Base-by-base conservation (phyloP, 2,797 vertebrate genomes). In the Enteromius trimaculatus region DNA sequence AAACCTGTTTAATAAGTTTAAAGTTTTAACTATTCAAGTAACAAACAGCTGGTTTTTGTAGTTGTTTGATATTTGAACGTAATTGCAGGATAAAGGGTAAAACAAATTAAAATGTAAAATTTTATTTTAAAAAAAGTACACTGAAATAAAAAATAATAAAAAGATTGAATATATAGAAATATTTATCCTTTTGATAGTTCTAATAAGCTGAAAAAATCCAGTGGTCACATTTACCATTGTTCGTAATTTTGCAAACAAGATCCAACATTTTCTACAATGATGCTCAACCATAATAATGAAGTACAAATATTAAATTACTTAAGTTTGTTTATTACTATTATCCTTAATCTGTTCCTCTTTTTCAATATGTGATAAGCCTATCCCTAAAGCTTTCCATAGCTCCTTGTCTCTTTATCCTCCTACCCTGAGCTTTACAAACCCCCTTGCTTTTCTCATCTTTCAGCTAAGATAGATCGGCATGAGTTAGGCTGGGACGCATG, bases 401-500 rank as follows among this genome's bases (percentile, higher is more conserved):
- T 71, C 79, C 44, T 64, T 34, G 26, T 58, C 34, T 49, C 34
- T 58, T 84, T 72, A 79, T 78, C 31, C 77, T 34, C n/a, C 49
- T 31, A 72, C 68, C 55, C n/a, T 55, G 68, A 66, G 76, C 49
- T n/a, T 69, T 31, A 82, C 83, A 60, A 29, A 79, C 76, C 21
- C 23, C 1, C 26, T 71, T 42, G 6, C n/a, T 64, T 85, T 80
- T 84, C 81, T 83, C 85, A 76, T 82, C 47, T 78, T 72, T 82
- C 82, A 31, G 72, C 88, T 88, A 79, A 87, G 88, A 93, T 90
- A 88, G 23, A 79, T 23, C 62, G 11, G n/a, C 75, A 71, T 84
- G 84, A 85, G 87, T 86, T 90, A 81, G 74, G 87, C 88, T 86
- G 86, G 89, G 89, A 91, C 89, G 81, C 90, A 85, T 84, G 90